A percentile compares a stretch with the other conserved stretches of the same genome.
These are phyloP conservation scores for Laterallus jamaicensis DNA, from an alignment of 2,113 vertebrate genomes.

Conservation along the genomic window DNA sequence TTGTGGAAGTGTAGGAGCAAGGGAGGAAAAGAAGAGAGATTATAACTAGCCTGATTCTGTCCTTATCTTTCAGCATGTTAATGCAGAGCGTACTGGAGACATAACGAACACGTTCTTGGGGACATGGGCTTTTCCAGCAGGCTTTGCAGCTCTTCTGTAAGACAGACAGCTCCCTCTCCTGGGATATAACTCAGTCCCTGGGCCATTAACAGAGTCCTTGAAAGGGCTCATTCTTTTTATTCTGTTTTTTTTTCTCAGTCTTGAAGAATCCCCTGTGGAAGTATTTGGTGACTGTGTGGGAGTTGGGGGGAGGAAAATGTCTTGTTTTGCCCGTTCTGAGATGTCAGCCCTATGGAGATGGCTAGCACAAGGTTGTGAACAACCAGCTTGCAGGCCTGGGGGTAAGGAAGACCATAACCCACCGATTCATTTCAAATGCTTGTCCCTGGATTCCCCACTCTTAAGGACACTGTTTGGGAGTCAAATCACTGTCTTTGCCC, in stretches of 20 bases:
- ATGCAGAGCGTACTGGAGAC: not conserved
- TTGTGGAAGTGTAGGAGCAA: not conserved
- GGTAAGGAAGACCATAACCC: not conserved
- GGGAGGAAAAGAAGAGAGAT: not conserved
- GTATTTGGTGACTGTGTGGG: not conserved
- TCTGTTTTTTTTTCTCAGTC: not conserved
- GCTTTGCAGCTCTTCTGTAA: not conserved
- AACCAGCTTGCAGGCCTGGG: not conserved
- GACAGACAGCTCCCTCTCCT: slow-evolving; percentile 11
- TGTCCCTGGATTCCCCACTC: not conserved
- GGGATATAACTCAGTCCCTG: not conserved
- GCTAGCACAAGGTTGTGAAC: not conserved
- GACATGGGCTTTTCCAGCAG: not conserved
- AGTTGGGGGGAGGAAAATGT: not conserved
- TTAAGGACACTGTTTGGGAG: not conserved
- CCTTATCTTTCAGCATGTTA: not conserved
- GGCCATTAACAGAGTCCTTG: not conserved
- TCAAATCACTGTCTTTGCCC: not conserved
- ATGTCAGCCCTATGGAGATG: not conserved
- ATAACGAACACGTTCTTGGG: not conserved
- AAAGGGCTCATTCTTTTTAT: not conserved
- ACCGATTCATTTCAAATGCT: not conserved
- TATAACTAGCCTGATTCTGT: not conserved
- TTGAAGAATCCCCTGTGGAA: not conserved
- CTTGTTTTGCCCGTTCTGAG: not conserved